phyloP scores from a whole-genome alignment of 2,113 vertebrate genomes.

The Haemorhous mexicanus region DNA sequence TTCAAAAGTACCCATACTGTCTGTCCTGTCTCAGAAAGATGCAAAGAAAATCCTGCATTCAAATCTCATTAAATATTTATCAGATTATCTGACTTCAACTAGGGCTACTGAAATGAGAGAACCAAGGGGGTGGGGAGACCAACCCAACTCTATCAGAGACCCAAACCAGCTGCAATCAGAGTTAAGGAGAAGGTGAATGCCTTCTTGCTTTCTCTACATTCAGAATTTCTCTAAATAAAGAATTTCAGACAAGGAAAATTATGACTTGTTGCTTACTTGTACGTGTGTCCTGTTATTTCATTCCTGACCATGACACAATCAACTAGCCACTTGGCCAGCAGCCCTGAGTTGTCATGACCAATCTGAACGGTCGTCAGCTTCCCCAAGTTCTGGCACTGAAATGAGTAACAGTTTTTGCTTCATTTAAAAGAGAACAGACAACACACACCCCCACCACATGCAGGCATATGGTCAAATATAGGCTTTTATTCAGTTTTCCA shows the following conservation, averaged over 20 bases:
- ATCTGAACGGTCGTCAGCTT: conserved; percentile 94
- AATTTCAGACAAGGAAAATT: background rate
- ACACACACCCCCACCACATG: background rate
- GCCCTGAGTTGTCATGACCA: conserved; percentile 95
- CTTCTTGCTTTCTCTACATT: background rate
- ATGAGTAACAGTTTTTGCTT: conserved; percentile 61
- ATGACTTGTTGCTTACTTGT: conserved; percentile 84
- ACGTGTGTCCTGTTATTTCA: conserved; percentile 95
- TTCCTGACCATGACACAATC: conserved; percentile 98
- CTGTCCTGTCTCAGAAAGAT: background rate
- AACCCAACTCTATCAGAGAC: background rate
- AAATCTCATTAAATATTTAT: background rate
- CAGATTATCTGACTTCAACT: background rate
- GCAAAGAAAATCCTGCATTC: background rate
- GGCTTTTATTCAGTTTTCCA: background rate
- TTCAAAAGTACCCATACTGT: background rate
- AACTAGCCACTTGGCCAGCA: conserved; percentile 96
- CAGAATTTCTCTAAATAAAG: background rate
- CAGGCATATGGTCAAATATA: background rate
- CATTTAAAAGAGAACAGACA: background rate
- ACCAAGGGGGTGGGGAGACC: background rate
- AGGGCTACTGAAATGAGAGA: background rate
- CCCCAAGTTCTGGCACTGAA: conserved; percentile 95
- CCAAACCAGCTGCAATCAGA: background rate
- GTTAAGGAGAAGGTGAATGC: background rate